Conservation (phyloP, 2,888 invertebrate species). For the Sussaba pulchella region DNA sequence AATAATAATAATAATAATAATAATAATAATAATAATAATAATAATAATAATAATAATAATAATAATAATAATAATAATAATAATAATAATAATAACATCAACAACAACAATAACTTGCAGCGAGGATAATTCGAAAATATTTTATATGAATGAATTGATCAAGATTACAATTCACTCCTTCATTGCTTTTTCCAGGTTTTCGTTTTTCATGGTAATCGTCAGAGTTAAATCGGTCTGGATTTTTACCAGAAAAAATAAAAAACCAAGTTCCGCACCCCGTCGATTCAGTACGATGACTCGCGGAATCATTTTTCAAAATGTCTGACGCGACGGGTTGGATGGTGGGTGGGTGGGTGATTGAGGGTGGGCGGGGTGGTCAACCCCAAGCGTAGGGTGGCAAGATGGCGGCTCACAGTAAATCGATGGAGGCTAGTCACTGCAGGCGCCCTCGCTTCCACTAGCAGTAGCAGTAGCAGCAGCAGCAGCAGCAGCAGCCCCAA, state of each 20-base stretch:
- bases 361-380: slow-evolving; percentile 80
- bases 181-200: too few relatives aligned
- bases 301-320: slow-evolving; percentile 84
- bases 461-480: slow-evolving; percentile 63
- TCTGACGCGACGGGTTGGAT: slow-evolving; percentile 79
- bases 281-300: slow-evolving; percentile 78
- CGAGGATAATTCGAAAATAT: too few relatives aligned
- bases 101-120: too few relatives aligned
- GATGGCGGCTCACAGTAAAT: slow-evolving; percentile 84
- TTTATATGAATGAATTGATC: too few relatives aligned
- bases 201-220: too few relatives aligned
- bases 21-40: too few relatives aligned
- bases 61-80: too few relatives aligned
- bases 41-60: too few relatives aligned
- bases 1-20: too few relatives aligned
- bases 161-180: too few relatives aligned
- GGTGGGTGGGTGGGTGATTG: slow-evolving; percentile 62
- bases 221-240: too few relatives aligned
- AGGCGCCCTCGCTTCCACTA: slow-evolving; percentile 82
- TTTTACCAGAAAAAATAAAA: slow-evolving; percentile 16
- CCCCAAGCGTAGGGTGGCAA: slow-evolving; percentile 84
- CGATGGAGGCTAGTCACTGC: slow-evolving; percentile 85
- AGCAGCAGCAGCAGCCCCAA: slow-evolving; percentile 68
- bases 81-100: too few relatives aligned
- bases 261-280: slow-evolving; percentile 38